Base-by-base conservation (phyloP, 2,888 invertebrate genomes). In the Erynnis tages region DNA sequence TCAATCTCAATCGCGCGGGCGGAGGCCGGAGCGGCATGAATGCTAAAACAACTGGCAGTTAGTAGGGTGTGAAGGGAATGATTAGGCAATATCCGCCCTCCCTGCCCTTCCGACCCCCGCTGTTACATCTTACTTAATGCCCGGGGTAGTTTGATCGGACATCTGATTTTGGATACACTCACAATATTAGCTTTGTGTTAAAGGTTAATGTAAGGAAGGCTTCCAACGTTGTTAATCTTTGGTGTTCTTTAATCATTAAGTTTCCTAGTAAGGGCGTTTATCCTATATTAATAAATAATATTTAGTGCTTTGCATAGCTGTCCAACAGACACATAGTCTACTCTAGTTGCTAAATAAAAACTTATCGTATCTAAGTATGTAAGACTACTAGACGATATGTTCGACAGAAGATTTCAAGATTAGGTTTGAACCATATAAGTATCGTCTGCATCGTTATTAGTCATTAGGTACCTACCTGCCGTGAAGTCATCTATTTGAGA, bases 41-140 rank as follows among this genome's bases (percentile, higher is more conserved):
- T 87, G 73, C 76, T 87, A 85, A 88, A 88, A 87, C 87, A 89
- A 86, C 86, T 76, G 79, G 77, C 83, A 73, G 82, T 81, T 82
- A 82, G 81, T 79, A 80, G 87, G 85, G 88, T 82, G 87, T 75
- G 85, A 84, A 82, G 72, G 78, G 82, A 72, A 86, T 89, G 88
- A 89, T 88, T 85, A 83, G 88, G 85, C 88, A 87, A 89, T 88
- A 87, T 86, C 82, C 83, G 76, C 85, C 82, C 79, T 76, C 75
- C 69, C 72, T 68, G 71, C 65, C 76, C 76, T 78, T 70, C 65
- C 74, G 76, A 76, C 79, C 78, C 81, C 79, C 74, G 67, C 73
- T 61, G 77, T 70, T 77, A 85, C 83, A 76, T 82, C 84, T 85
- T 78, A 85, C 82, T 85, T 84, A 85, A 83, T 81, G 79, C 77